These are phyloP conservation scores for Aspiorhynchus laticeps DNA, from an alignment of 2,113 vertebrate species.

Conservation along the genomic window DNA sequence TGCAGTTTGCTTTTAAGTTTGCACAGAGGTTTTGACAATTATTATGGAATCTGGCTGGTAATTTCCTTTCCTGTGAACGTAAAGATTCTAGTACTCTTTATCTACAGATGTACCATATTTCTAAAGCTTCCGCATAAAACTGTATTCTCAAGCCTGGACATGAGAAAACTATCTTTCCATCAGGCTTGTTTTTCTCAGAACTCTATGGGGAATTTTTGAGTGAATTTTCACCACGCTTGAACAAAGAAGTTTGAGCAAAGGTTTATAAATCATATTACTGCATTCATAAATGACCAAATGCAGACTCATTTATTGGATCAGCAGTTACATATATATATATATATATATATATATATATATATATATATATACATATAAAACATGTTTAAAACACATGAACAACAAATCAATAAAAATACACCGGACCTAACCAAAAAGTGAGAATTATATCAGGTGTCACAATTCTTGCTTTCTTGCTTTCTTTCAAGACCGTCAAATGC, in stretches of 20 bases:
- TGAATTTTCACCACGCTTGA: background rate
- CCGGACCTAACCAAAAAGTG: background rate
- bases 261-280: background rate
- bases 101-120: background rate
- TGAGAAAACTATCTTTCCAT: background rate
- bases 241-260: background rate
- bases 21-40: background rate
- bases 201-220: background rate
- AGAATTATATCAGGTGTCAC: background rate
- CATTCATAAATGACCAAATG: background rate
- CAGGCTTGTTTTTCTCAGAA: conserved; percentile 1
- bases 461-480: background rate
- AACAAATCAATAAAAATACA: background rate
- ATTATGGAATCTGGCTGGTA: background rate
- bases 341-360: no score
- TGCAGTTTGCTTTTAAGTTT: background rate
- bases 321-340: background rate
- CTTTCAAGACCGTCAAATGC: background rate
- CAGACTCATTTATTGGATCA: background rate
- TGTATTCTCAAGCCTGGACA: background rate
- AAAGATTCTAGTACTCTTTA: background rate
- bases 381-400: background rate
- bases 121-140: background rate
- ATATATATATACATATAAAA: no score
- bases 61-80: background rate